Conservation (phyloP, 2,797 vertebrate genomes). For the Rhinatrema bivittatum region DNA sequence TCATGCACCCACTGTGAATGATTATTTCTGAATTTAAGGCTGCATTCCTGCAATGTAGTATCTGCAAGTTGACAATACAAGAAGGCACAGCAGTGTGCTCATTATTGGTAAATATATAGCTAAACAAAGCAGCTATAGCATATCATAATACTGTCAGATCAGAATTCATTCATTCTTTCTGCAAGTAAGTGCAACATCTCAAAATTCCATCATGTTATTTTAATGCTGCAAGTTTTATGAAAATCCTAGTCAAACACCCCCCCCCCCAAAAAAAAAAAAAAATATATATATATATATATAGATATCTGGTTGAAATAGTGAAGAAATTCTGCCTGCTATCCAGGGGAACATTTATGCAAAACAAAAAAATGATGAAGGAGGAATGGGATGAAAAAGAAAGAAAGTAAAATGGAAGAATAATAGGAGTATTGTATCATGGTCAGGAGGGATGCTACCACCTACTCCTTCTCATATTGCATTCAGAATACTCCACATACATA, state of each 20-base stretch:
- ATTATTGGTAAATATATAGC: conserved; percentile 56
- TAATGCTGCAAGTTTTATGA: conserved; percentile 66
- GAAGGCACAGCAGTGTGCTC: conserved; percentile 81
- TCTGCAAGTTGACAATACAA: conserved; percentile 99
- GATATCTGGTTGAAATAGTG: conserved; percentile 53
- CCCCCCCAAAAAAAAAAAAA: conserved; percentile 76
- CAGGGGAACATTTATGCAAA: conserved; percentile 50
- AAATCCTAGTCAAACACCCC: conserved; percentile 87
- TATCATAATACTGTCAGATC: conserved; percentile 73
- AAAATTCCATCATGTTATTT: conserved; percentile 74
- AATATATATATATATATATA: too few relatives aligned
- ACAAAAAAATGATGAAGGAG: conserved; percentile 58
- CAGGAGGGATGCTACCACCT: conserved; percentile 81
- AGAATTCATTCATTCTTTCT: conserved; percentile 78
- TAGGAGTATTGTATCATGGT: conserved; percentile 76
- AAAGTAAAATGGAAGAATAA: conserved; percentile 39
- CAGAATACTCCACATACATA: conserved; percentile 95
- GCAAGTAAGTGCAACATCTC: conserved; percentile 70
- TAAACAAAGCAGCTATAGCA: conserved; percentile 79
- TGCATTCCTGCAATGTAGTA: conserved; percentile 73
- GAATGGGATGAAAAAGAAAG: conserved; percentile 32
- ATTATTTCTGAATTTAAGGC: too few relatives aligned
- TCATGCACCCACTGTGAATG: too few relatives aligned
- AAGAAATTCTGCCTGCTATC: conserved; percentile 63
- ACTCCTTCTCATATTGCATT: conserved; percentile 87